A percentile compares a stretch with the other conserved stretches of the same genome.
Evolutionary conservation across 2,888 invertebrate genomes (phyloP).

Genomic region (Platypus cylindrus): DNA sequence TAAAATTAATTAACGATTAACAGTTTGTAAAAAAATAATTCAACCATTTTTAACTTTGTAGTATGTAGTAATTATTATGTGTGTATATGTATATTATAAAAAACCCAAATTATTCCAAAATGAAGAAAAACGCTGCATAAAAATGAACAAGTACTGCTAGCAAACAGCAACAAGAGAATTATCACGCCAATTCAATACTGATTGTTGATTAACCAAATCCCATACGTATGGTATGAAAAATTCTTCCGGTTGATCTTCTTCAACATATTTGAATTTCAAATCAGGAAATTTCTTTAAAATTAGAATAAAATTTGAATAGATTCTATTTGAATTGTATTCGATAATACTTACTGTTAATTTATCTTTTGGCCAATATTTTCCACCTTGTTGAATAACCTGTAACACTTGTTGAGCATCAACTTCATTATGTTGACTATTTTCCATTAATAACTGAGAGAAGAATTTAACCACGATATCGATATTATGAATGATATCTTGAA

Average conservation of each 20-base stretch:
- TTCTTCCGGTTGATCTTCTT: constrained; percentile 96
- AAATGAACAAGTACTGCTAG: too few species aligned
- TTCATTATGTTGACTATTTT: constrained; percentile 45
- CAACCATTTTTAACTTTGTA: too few species aligned
- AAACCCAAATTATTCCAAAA: too few species aligned
- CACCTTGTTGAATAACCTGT: constrained; percentile 79
- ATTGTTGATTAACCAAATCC: constrained; percentile 61
- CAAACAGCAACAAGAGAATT: constrained; percentile 12
- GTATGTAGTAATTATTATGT: too few species aligned
- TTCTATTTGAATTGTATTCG: constrained; percentile 3
- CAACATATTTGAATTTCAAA: constrained; percentile 96
- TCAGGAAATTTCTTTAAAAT: constrained; percentile 88
- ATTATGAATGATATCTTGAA: constrained; percentile 89
- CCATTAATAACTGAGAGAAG: constrained; percentile 52
- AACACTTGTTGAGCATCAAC: constrained; percentile 80
- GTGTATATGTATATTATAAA: too few species aligned
- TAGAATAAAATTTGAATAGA: constrained; percentile 2
- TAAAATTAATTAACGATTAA: too few species aligned
- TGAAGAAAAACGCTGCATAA: too few species aligned
- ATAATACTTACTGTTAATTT: constrained; percentile 61
- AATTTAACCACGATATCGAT: constrained; percentile 78
- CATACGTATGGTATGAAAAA: constrained; percentile 99
- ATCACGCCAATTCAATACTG: constrained; percentile 30
- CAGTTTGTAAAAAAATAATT: too few species aligned
- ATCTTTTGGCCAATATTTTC: constrained; percentile 88